Conservation (phyloP, 2,113 vertebrate species). For the Centrocercus urophasianus region DNA sequence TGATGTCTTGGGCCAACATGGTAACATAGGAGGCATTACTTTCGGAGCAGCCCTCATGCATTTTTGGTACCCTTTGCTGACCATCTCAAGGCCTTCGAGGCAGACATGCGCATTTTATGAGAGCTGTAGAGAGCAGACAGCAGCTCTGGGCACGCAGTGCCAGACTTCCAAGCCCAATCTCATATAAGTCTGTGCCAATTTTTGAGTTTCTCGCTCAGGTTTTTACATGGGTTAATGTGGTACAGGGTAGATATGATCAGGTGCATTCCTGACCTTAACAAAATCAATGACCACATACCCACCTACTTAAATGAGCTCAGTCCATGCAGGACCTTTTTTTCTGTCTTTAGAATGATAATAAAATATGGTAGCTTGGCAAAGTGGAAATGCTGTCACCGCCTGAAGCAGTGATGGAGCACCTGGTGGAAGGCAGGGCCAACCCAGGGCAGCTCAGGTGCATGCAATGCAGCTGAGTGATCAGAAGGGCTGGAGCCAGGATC, state of each 20-base stretch:
- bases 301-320: background rate
- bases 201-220: background rate
- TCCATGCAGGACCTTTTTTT: background rate
- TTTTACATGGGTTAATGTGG: background rate
- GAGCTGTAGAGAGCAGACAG: background rate
- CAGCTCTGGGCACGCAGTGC: background rate
- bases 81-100: background rate
- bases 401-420: too few relatives aligned
- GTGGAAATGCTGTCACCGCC: background rate
- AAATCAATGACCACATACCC: accelerated
- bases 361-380: background rate
- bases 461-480: too few relatives aligned
- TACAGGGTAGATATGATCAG: background rate
- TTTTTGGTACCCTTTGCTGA: background rate
- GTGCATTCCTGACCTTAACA: background rate
- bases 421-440: too few relatives aligned
- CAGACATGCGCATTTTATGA: background rate
- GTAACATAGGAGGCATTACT: too few relatives aligned
- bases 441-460: too few relatives aligned
- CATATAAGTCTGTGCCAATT: background rate
- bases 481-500: too few relatives aligned
- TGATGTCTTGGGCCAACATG: too few relatives aligned
- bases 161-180: background rate
- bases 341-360: background rate
- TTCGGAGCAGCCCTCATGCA: background rate